These are phyloP conservation scores for Machimus atricapillus DNA, from an alignment of 2,888 invertebrate species.

Conservation along the genomic window DNA sequence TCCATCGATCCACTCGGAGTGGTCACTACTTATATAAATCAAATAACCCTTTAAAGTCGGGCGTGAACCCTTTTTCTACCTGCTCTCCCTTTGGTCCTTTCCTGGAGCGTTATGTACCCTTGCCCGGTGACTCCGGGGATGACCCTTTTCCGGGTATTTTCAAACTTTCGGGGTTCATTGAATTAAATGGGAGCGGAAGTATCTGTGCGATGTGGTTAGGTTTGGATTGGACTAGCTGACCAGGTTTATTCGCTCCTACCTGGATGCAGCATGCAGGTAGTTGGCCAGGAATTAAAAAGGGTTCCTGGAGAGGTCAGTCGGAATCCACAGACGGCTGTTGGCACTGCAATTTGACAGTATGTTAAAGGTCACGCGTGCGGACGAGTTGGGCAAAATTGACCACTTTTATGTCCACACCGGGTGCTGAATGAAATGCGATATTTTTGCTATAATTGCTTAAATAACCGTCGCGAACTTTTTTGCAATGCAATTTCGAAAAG, in stretches of 20 bases:
- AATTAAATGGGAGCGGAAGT: slow-evolving; percentile 40
- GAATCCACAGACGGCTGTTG: slow-evolving; percentile 36
- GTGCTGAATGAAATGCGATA: neutral
- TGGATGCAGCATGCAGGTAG: neutral
- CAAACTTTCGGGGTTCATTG: slow-evolving; percentile 48
- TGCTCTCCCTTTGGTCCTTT: neutral
- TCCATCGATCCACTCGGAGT: neutral
- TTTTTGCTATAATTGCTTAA: neutral
- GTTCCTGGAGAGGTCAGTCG: neutral
- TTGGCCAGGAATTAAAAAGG: neutral
- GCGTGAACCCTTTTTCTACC: slow-evolving; percentile 34
- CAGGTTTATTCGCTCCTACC: neutral
- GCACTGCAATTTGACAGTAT: slow-evolving; percentile 44
- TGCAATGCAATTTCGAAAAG: neutral
- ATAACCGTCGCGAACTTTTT: neutral
- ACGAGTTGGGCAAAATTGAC: slow-evolving; percentile 4
- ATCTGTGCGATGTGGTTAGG: neutral
- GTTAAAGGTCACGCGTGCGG: slow-evolving; percentile 47
- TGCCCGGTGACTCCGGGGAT: slow-evolving; percentile 43
- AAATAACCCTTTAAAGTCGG: slow-evolving; percentile 44
- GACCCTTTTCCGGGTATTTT: slow-evolving; percentile 50
- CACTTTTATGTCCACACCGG: slow-evolving; percentile 23
- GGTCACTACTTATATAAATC: slow-evolving; percentile 42
- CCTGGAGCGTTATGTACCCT: neutral
- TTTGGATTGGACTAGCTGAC: neutral